Percentiles rank a stretch among this genome's conserved stretches.
Evolutionary conservation across 2,888 invertebrate genomes (phyloP).

Genomic region (Encarsia formosa): DNA sequence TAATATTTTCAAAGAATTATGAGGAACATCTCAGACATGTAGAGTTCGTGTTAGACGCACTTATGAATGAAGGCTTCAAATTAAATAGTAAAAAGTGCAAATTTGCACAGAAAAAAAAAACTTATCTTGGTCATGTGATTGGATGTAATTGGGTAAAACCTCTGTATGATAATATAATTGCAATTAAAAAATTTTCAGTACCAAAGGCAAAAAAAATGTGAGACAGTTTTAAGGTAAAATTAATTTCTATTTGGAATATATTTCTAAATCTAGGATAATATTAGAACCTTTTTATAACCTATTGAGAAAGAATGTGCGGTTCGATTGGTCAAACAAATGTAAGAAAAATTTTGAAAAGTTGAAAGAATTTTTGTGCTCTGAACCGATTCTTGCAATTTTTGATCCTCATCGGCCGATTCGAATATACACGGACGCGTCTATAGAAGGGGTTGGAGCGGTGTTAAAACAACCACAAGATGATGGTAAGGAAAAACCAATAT

Average conservation of each 20-base stretch:
- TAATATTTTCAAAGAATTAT: too few relatives aligned
- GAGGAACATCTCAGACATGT: slow-evolving; percentile 31
- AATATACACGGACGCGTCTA: too few relatives aligned
- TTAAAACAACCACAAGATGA: neutral
- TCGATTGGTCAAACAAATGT: slow-evolving; percentile 30
- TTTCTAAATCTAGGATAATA: slow-evolving; percentile 1
- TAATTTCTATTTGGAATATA: slow-evolving; percentile 19
- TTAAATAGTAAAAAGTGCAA: too few relatives aligned
- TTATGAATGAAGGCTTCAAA: slow-evolving; percentile 28
- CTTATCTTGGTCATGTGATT: slow-evolving; percentile 26
- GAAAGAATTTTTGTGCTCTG: neutral
- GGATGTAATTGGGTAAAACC: slow-evolving; percentile 27
- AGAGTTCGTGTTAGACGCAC: slow-evolving; percentile 26
- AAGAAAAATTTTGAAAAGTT: slow-evolving; percentile 24
- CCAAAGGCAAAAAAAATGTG: slow-evolving; percentile 22
- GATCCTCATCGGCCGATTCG: neutral
- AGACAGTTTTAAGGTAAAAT: slow-evolving; percentile 20
- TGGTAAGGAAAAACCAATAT: neutral
- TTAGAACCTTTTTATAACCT: slow-evolving; percentile 19
- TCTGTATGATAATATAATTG: slow-evolving; percentile 27
- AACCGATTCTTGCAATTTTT: neutral
- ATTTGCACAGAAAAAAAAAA: slow-evolving; percentile 23
- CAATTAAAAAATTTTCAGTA: slow-evolving; percentile 25
- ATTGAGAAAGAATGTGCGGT: slow-evolving; percentile 27
- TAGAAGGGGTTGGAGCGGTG: too few relatives aligned